These are phyloP conservation scores for Periparus ater DNA, from an alignment of 2,797 vertebrate genomes.

Conservation along the genomic window DNA sequence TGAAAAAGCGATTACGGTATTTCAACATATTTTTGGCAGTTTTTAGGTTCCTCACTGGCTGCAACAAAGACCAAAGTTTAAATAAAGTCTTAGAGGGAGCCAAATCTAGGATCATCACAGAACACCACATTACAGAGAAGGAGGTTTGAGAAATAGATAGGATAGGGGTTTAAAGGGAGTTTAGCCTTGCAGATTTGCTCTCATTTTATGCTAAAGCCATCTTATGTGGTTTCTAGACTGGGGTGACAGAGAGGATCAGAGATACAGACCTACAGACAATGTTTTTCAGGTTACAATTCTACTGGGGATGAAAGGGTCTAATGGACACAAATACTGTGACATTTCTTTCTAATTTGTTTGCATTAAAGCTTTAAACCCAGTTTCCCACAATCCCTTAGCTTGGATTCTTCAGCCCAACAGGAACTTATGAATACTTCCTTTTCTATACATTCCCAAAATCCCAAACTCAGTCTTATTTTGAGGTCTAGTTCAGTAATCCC, in stretches of 20 bases:
- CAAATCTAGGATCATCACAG: background rate
- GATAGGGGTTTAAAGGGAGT: background rate
- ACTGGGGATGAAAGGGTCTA: background rate
- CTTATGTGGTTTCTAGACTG: background rate
- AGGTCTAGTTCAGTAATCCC: background rate
- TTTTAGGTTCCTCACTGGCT: background rate
- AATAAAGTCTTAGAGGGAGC: background rate
- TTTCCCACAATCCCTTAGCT: background rate
- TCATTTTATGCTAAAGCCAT: background rate
- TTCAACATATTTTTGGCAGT: background rate
- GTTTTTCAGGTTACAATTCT: background rate
- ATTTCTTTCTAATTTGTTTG: background rate
- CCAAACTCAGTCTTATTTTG: background rate
- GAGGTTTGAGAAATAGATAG: background rate
- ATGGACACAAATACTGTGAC: background rate
- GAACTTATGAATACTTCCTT: background rate
- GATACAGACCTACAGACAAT: background rate
- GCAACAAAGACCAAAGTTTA: background rate
- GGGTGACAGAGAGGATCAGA: fast-evolving
- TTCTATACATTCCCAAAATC: background rate
- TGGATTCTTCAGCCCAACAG: background rate
- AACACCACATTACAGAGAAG: background rate
- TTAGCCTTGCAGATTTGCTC: background rate
- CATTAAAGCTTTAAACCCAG: background rate
- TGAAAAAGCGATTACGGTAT: background rate